Base-by-base conservation (phyloP, 2,113 vertebrate species). In the Leuciscus idus region DNA sequence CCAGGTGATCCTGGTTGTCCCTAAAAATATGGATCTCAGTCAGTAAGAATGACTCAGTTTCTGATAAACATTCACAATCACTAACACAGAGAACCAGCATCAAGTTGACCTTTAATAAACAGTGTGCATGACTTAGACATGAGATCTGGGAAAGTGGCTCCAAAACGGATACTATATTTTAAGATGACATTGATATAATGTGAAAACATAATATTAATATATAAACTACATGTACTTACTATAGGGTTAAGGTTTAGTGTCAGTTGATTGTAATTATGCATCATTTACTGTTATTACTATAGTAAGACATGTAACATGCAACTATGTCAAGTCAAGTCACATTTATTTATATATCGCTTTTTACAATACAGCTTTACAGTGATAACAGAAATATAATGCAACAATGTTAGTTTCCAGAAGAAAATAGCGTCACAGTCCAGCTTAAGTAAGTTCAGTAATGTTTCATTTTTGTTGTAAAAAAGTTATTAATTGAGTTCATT, bases 1-100 rank as follows among this genome's bases (percentile, higher is more conserved):
- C 98, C 98, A 83, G 96, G 97, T 91, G 96, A 95, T 91, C 98
- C 98, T 3, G 97, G 97, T 83, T 81, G 93, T 93, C 98, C 98
- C 98, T 99, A 79, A 36, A 83, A 90, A 80, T 23, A 43, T 59
- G 33, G 0, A 26, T 62, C 52, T n/a, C 30, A n/a, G 33, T 39
- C 52, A n/a, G 33, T 80, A 61, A 61, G 10, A 30, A 61, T 59
- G 21, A 78, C 75, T 77, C 17, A 43, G 9, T 46, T 13, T 46
- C 72, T 46, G 43, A 78, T 19, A 36, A 36, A 78, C 21, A 59
- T 59, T 57, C 4, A 59, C 50, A 36, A 36, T 36, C 10, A 77
- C 9, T 12, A 33, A 78, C 75, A 33, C 15, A 11, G 28, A 78
- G 17, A 57, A 33, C 4, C 13, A 55, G 50, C 0, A 7, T 13